Evolutionary conservation across 2,888 invertebrate genomes (phyloP), one percentile per base, ranked within the genome.

Genomic region (Pollenia labialis): DNA sequence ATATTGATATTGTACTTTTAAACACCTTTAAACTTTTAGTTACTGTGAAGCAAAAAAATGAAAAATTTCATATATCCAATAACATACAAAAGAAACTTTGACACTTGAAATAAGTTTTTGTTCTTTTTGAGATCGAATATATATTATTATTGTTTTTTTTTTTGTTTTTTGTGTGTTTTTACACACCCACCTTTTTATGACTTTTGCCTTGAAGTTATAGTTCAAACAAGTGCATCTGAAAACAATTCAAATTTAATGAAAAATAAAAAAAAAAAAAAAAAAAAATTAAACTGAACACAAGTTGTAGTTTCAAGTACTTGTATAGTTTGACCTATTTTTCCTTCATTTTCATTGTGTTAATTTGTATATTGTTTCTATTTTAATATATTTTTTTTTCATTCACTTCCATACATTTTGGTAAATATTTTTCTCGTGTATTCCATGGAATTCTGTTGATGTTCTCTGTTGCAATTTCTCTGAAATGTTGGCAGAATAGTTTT

Each of bases 181-280:
- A 42, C 44, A 56, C 48, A 62, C 50, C 42, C 44, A 58, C 50
- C 58, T 69, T 76, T 52, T 68, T 46, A 60, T 68, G 12, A 7
- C 18, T 52, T 56, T 81, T 56, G 77, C 83, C 79, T 84, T 84
- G 83, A 79, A 79, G 83, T 66, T 84, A 79, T 66, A 79, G 77
- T 79, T 84, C 72, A 84, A 69, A 76, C 68, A 76, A 82, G 69
- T 82, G 75, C 81, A 81, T 75, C 75, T 68, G 68, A 75, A 81
- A 68, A 75, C 69, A 69, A 80, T 80, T 80, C 69, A 52, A 69
- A 79, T 71, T 46, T 14, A 69, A 71, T 54, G 42, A 69, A 68
- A 46, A 62, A 58, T 16, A 14, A 32, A 16, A 48, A 44, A 58
- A 50, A 66, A 74, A 48, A 44, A 58, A 50, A 58, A 74, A 23